Evolutionary conservation across 2,113 vertebrate species (phyloP), one percentile per base, ranked within the genome.

Genomic region (Phoenicopterus ruber): DNA sequence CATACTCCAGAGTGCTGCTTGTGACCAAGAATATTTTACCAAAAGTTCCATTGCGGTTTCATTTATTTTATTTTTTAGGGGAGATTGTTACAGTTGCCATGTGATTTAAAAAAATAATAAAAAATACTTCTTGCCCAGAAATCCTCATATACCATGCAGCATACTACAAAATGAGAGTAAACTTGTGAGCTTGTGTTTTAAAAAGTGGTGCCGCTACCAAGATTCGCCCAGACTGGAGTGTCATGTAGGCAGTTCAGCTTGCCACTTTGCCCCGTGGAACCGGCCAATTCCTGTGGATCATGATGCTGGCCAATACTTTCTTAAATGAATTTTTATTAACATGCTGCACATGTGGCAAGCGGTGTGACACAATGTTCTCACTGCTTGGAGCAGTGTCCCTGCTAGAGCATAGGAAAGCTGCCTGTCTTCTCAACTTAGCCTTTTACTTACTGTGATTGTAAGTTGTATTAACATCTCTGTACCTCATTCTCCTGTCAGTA

Each of bases 361-460:
- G 5, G 77, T 44, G 54, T 50, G 72, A n/a, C 14, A 2, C 8
- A 11, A 17, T 25, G 13, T 18, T 54, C 66, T 49, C 50, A 8
- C 90, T 82, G 82, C 90, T 87, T 40, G 82, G 82, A 82, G 88
- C 93, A 65, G 84, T 72, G 83, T 54, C 81, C 57, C 86, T 89
- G 82, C 86, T 58, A 87, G 91, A 28, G 77, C 66, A 93, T 74
- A 95, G 95, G 87, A 95, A 94, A 95, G 52, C 91, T 58, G 67
- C 84, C 93, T 79, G 58, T 79, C 70, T 85, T 88, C 83, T 87
- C 57, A 95, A 90, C 78, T 89, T 91, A 77, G 84, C 87, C 87
- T 91, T 71, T 80, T 77, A 47, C 91, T 95, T 97, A 82, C 94
- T 96, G 96, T 96, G 94, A 96, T 24, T 95, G 84, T 63, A 54